These are phyloP conservation scores for Maccullochella peelii DNA, from an alignment of 2,113 vertebrate genomes.

Conservation along the genomic window DNA sequence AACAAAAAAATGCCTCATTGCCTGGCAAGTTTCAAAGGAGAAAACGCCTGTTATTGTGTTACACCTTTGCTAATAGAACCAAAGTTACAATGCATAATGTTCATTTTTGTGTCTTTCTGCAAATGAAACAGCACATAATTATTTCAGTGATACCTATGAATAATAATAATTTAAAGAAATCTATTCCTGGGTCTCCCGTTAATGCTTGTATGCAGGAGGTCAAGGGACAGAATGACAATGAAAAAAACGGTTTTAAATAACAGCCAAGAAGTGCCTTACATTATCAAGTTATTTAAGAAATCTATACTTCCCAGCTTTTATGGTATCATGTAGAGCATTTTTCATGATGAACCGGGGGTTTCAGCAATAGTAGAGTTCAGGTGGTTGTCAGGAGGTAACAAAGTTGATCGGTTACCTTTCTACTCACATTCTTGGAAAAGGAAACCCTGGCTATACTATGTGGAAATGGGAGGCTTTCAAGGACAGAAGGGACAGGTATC, in stretches of 20 bases:
- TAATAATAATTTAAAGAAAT: neutral
- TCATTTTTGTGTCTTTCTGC: neutral
- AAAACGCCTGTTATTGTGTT: neutral
- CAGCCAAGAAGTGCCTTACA: neutral
- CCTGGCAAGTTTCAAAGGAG: neutral
- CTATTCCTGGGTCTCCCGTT: neutral
- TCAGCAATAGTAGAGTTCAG: neutral
- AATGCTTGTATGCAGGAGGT: neutral
- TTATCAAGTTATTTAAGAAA: conserved; percentile 5
- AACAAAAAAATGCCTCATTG: neutral
- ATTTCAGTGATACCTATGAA: neutral
- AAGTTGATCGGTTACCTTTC: neutral
- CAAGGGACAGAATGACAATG: neutral
- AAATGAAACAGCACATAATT: neutral
- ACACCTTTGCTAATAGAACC: neutral
- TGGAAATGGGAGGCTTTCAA: conserved; percentile 35
- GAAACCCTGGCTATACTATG: conserved; percentile 7
- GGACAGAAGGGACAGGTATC: conserved; percentile 12
- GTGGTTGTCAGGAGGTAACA: conserved; percentile 3
- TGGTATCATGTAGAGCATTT: neutral
- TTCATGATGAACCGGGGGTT: neutral
- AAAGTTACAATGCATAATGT: neutral
- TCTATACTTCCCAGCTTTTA: neutral
- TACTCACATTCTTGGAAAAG: conserved; percentile 19
- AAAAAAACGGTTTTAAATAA: neutral